Evolutionary conservation across 2,113 vertebrate genomes (phyloP), one percentile per base, ranked within the genome.

Genomic region (Telmatochromis sp.): DNA sequence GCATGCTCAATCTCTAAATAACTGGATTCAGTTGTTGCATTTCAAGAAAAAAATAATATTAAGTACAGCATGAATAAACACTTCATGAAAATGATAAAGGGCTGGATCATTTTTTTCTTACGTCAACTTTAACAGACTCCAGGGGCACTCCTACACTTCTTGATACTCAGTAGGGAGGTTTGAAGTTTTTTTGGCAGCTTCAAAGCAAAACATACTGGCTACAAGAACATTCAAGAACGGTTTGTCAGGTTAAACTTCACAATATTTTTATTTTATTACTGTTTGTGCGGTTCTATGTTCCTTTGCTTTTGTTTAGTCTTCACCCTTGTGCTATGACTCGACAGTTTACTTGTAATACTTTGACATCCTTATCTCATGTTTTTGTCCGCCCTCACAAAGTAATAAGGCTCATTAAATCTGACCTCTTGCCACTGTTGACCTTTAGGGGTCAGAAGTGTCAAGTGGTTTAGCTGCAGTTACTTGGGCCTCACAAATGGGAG

Each of bases 401-500:
- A 35, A 37, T 37, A 58, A 4, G 23, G 80, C 51, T 73, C 23
- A 11, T 54, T 35, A 65, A 45, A 63, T 47, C 54, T 60, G 89
- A 86, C n/a, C 58, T 78, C 35, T 17, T 40, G 35, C 6, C 8
- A 13, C 4, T 14, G 26, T 49, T 14, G 28, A 86, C 68, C 28
- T 60, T 1, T 4, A 12, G 10, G 40, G 45, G 81, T 80, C 82
- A 68, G 3, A n/a, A 84, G 9, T 21, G 79, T 55, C 26, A 7
- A 78, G 79, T 42, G 33, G 54, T 70, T 55, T 21, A 68, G 53
- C 82, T 33, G 89, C 55, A 28, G 89, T 65, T 90, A 89, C 85
- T 93, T 55, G 12, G 26, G 49, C 28, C 17, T 47, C 65, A 55
- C 87, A 91, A 82, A 85, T 91, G 86, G 84, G 51, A 79, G 60